Percentiles rank a stretch among this genome's conserved stretches.
Evolutionary conservation across 2,113 vertebrate genomes (phyloP).

Genomic region (Recurvirostra avosetta): DNA sequence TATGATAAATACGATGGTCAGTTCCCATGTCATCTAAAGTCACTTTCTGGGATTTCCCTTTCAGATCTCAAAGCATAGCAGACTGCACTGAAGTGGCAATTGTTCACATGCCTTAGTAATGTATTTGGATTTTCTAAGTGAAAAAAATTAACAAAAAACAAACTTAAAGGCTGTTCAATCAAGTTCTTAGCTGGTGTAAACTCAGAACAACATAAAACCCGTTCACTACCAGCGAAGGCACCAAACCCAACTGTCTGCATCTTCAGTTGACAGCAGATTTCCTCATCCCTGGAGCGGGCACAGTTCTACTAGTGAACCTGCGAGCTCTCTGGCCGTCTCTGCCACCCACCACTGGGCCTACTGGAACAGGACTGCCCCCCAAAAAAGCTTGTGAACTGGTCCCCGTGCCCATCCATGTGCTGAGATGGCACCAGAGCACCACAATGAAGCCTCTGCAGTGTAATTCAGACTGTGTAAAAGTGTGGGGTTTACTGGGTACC

Average conservation of each 20-base stretch:
- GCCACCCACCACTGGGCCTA: neutral
- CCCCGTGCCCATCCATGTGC: neutral
- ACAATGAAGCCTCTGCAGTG: neutral
- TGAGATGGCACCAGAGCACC: neutral
- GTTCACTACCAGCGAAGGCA: neutral
- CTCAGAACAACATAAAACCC: neutral
- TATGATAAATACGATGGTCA: neutral
- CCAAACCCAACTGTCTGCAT: neutral
- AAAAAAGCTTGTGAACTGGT: fast-evolving
- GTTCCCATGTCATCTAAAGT: neutral
- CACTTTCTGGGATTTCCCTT: neutral
- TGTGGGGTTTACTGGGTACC: neutral
- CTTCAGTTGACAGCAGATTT: neutral
- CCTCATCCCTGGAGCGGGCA: neutral
- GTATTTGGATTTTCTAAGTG: neutral
- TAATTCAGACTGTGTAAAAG: neutral
- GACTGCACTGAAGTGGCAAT: neutral
- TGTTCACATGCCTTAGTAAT: neutral
- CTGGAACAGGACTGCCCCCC: neutral
- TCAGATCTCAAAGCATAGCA: neutral
- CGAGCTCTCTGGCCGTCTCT: neutral
- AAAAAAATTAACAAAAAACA: neutral
- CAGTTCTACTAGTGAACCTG: neutral
- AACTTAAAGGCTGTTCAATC: neutral
- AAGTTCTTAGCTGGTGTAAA: neutral